Conservation (phyloP, 1,140 invertebrate genomes). For the Nephila pilipes region DNA sequence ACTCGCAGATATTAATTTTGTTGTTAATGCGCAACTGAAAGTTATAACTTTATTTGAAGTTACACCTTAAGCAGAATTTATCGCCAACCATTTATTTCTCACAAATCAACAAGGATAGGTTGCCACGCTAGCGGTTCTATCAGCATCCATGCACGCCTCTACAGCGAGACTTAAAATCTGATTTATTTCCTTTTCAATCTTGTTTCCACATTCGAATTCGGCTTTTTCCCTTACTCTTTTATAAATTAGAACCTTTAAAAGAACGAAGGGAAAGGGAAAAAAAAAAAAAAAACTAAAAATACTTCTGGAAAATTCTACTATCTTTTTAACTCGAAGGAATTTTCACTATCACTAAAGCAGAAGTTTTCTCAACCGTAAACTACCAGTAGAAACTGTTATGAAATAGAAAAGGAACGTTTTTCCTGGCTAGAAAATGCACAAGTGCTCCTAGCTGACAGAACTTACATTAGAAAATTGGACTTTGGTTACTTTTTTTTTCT, state of each 20-base stretch:
- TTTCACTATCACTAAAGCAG: constrained; percentile 20
- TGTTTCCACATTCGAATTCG: not conserved
- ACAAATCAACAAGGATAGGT: too few relatives aligned
- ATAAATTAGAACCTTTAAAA: not conserved
- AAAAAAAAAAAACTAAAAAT: not conserved
- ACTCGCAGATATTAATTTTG: too few relatives aligned
- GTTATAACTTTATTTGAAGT: too few relatives aligned
- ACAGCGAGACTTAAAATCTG: not conserved
- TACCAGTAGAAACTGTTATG: constrained; percentile 20
- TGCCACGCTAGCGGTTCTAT: too few relatives aligned
- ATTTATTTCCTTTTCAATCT: not conserved
- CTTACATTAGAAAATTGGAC: constrained; percentile 41
- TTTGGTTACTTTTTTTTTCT: constrained; percentile 25
- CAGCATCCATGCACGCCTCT: too few relatives aligned
- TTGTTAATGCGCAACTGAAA: too few relatives aligned
- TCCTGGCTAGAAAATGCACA: constrained; percentile 10
- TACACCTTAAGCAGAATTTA: too few relatives aligned
- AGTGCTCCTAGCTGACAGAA: constrained; percentile 19
- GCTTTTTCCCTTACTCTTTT: not conserved
- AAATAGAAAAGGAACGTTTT: constrained; percentile 29
- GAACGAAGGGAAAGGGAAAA: too few relatives aligned
- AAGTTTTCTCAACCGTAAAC: not conserved
- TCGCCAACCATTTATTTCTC: too few relatives aligned
- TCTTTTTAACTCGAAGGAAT: constrained; percentile 15
- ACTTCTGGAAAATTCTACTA: constrained; percentile 10